These are phyloP conservation scores for Ridgeia piscesae DNA, from an alignment of 1,140 invertebrate genomes.

Conservation along the genomic window DNA sequence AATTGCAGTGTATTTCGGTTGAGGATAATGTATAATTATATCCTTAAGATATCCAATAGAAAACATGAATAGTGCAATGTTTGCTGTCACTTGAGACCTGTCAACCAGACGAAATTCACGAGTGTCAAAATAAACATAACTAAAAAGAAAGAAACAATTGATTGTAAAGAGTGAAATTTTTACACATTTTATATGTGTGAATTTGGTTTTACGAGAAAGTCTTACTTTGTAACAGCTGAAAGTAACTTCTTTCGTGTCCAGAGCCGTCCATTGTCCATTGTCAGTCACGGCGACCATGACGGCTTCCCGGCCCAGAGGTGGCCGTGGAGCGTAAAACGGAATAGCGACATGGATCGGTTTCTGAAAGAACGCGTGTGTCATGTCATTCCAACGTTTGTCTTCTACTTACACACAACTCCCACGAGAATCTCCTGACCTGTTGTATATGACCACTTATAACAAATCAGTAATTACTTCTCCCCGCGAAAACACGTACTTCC, in stretches of 20 bases:
- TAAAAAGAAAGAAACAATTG: background rate
- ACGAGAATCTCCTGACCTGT: no score
- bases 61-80: no score
- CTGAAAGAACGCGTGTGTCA: background rate
- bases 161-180: background rate
- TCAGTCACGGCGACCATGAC: background rate
- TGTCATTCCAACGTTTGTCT: background rate
- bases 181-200: background rate
- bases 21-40: no score
- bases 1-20: no score
- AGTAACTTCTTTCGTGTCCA: background rate
- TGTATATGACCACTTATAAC: no score
- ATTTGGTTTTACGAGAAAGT: background rate
- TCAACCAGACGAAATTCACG: background rate
- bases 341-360: background rate
- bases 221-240: background rate
- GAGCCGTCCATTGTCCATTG: background rate
- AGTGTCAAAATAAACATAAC: background rate
- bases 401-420: no score
- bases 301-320: background rate
- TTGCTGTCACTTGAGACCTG: background rate
- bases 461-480: no score
- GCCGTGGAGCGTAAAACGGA: background rate
- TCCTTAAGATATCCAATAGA: no score
- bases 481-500: no score